Evolutionary conservation across 1,140 invertebrate genomes (phyloP), one percentile per base, ranked within the genome.

Genomic region (Lepidurus packardi): DNA sequence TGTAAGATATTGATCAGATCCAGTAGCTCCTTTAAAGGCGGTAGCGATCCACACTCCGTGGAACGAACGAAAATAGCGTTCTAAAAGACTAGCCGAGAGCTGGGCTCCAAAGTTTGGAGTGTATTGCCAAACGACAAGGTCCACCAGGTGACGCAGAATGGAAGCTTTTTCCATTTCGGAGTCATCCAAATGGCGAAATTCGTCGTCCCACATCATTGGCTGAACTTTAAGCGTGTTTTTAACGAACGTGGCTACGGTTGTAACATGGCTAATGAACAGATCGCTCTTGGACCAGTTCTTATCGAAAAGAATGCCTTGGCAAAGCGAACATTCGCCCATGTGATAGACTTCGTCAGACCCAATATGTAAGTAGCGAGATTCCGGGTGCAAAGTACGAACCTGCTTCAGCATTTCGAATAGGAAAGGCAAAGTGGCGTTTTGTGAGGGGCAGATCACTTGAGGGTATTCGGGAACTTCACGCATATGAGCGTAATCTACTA

Each of bases 391-490:
- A 9, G 80, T 76, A 78, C 80, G 79, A 78, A 83, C 79, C 43
- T 78, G 78, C 43, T 89, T 84, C 24, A 90, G 86, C 84, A 90
- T 89, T 79, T 86, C 84, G 53, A 84, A 83, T 5, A 91, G 81
- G 13, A 90, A 79, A 13, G 82, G 82, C 77, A 88, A 82, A 5
- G 88, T 85, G 77, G 85, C 85, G 74, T 86, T 84, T 34, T 85
- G 83, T 6, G 84, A 83, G 76, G 89, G 87, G 78, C 88, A 84
- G 45, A 96, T 90, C 0, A 93, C 93, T 83, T 93, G 92, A 0
- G 94, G 92, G 84, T 91, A 91, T 8, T 88, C 85, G 9, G 89
- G 87, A 1, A 92, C 88, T 87, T 98, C 96, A 77, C 95, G 87
- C 42, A 97, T 84, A 74, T 91, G 87, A 77, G 88, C 84, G 84